Evolutionary conservation across 2,888 invertebrate species (phyloP), one percentile per base, ranked within the genome.

Genomic region (Diaphora mendica): DNA sequence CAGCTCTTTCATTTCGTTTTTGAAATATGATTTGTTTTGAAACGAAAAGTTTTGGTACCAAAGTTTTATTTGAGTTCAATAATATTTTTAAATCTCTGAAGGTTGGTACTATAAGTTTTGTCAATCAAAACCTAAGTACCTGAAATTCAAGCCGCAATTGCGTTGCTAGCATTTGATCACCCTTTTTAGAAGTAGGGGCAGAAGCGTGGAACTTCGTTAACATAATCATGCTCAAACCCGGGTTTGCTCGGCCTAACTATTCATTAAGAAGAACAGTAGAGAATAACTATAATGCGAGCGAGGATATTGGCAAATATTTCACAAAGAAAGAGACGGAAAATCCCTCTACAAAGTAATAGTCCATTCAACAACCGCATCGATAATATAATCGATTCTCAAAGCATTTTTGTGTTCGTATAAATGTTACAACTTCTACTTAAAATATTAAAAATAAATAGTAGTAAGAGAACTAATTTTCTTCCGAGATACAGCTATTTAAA

Each of bases 1-100:
- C 68, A 72, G 69, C 75, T 39, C 73, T 77, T 77, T 75, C 79
- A 69, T 78, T 85, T 79, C 75, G 75, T 77, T 78, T 71, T 55
- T 77, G 75, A 73, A 75, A 71, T 74, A 72, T 39, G 70, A 74
- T 76, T 79, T 75, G 70, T 80, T 68, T 78, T 77, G 11, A n/a
- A 64, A 5, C 20, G 64, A 42, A 35, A 64, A 51, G 17, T 75
- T 72, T n/a, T 23, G 42, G 42, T 26, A 59, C 26, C 13, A 26
- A 26, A 59, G 13, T 59, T 26, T 26, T 5, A 15, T 15, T 4
- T 26, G 1, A 71, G 33, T 26, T 68, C 15, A 55, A 13, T 68
- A 4, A n/a, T 13, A 48, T 30, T 17, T 44, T 68, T 48, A 11
- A 20, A 17, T 1, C 15, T 68, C 20, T 9, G 15, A 39, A 42